Conservation (phyloP, 2,888 invertebrate species). For the Liodrosophila aerea region DNA sequence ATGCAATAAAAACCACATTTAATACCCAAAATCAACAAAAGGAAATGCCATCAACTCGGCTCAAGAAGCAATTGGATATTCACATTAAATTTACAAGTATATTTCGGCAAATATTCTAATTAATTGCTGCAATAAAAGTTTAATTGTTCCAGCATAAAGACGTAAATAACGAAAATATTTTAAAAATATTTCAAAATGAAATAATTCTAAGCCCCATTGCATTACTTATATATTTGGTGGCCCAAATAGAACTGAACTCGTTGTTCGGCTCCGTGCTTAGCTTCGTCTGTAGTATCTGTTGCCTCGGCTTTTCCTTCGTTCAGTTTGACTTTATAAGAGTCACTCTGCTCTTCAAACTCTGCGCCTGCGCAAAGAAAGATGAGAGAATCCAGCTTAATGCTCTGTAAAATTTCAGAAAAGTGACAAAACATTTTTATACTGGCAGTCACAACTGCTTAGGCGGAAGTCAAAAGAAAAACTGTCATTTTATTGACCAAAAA, state of each 20-base stretch:
- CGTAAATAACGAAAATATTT: slow-evolving; percentile 7
- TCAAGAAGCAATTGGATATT: slow-evolving; percentile 15
- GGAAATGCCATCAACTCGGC: background rate
- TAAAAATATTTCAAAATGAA: background rate
- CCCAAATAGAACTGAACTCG: slow-evolving; percentile 36
- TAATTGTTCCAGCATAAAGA: slow-evolving; percentile 18
- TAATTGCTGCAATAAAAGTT: slow-evolving; percentile 33
- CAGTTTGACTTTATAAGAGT: slow-evolving; percentile 37
- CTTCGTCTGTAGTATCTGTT: slow-evolving; percentile 2
- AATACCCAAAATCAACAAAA: slow-evolving; percentile 14
- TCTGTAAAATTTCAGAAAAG: no score
- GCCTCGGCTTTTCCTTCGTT: slow-evolving; percentile 33
- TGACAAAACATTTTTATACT: no score
- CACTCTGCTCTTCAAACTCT: slow-evolving; percentile 20
- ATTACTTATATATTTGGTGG: slow-evolving; percentile 43
- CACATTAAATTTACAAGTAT: slow-evolving; percentile 24
- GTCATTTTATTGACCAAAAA: slow-evolving; percentile 42
- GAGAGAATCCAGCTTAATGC: no score
- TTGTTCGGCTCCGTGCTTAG: slow-evolving; percentile 7
- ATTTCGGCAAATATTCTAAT: slow-evolving; percentile 23
- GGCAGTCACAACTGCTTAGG: slow-evolving; percentile 22
- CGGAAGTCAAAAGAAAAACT: slow-evolving; percentile 24
- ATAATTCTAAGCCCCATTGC: background rate
- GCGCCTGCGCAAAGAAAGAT: slow-evolving; percentile 33
- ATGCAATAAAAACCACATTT: slow-evolving; percentile 39